Evolutionary conservation across 1,140 invertebrate species (phyloP).

Genomic region (Drosophila tani): DNA sequence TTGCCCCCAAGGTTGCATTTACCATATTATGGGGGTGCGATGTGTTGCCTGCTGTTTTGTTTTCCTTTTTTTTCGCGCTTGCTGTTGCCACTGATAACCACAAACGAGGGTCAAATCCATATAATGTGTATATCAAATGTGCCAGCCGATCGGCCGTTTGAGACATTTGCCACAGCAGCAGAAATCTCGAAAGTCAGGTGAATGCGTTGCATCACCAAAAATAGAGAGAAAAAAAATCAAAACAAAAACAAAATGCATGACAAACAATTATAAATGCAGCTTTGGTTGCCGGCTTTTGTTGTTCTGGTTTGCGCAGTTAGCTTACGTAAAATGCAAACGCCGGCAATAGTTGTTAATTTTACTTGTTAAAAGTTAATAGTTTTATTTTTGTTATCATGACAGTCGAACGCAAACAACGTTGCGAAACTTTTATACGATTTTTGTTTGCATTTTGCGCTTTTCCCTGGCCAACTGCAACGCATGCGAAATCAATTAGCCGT

Average conservation of each 20-base stretch:
- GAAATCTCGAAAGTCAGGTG: conserved; percentile 2
- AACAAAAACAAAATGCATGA: conserved; percentile 22
- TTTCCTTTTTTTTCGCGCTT: neutral
- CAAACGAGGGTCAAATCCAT: conserved; percentile 31
- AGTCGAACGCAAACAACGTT: conserved; percentile 32
- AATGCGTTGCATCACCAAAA: conserved; percentile 27
- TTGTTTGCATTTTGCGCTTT: conserved; percentile 8
- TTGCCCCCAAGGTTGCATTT: conserved; percentile 65
- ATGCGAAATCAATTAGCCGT: conserved; percentile 8
- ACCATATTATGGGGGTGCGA: conserved; percentile 72
- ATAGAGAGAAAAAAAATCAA: neutral
- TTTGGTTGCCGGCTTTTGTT: conserved; percentile 22
- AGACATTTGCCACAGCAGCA: neutral
- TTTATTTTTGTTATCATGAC: conserved; percentile 62
- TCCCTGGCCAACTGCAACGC: neutral
- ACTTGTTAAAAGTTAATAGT: conserved; percentile 47
- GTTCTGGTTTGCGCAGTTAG: conserved; percentile 34
- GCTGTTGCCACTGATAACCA: conserved; percentile 35
- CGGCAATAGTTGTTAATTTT: conserved; percentile 58
- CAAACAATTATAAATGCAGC: conserved; percentile 46
- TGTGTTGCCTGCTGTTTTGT: conserved; percentile 47
- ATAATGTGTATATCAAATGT: conserved; percentile 15
- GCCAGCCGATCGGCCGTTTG: neutral
- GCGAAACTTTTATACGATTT: conserved; percentile 25
- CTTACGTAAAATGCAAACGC: conserved; percentile 52